Conservation (phyloP, 2,113 vertebrate genomes). For the Apus apus region DNA sequence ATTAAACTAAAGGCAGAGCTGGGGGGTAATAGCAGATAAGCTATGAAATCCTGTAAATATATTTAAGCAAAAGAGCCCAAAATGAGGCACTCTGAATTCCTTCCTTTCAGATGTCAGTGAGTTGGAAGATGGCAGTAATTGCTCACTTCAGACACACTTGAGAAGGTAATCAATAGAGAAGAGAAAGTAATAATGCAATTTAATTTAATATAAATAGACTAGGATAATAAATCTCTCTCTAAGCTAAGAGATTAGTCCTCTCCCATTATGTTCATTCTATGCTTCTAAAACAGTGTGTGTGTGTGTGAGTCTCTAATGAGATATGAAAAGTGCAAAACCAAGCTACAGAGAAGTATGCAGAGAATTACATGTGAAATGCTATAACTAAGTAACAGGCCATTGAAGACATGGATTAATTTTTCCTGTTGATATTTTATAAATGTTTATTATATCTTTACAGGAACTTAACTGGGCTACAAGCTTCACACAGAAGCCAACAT, state of each 20-base stretch:
- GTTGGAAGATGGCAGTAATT: background rate
- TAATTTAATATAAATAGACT: conserved; percentile 29
- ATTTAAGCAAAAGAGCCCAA: background rate
- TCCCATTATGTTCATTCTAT: background rate
- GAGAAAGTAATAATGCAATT: conserved; percentile 3
- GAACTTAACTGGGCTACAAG: background rate
- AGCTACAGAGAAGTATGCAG: background rate
- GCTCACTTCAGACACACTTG: background rate
- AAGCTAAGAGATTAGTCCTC: background rate
- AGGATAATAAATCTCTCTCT: background rate
- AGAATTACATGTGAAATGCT: background rate
- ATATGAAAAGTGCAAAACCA: background rate
- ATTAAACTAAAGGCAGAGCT: background rate
- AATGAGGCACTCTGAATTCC: background rate
- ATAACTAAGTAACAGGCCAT: background rate
- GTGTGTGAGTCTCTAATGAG: background rate
- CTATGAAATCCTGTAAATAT: background rate
- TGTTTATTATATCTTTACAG: background rate
- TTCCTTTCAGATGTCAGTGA: background rate
- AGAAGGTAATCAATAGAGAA: conserved; percentile 20
- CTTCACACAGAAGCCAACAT: background rate
- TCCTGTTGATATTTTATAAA: background rate
- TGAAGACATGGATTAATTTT: background rate
- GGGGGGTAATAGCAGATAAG: background rate
- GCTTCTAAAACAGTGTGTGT: background rate